phyloP scores from a whole-genome alignment of 2,797 vertebrate genomes.

The Tragelaphus oryx region DNA sequence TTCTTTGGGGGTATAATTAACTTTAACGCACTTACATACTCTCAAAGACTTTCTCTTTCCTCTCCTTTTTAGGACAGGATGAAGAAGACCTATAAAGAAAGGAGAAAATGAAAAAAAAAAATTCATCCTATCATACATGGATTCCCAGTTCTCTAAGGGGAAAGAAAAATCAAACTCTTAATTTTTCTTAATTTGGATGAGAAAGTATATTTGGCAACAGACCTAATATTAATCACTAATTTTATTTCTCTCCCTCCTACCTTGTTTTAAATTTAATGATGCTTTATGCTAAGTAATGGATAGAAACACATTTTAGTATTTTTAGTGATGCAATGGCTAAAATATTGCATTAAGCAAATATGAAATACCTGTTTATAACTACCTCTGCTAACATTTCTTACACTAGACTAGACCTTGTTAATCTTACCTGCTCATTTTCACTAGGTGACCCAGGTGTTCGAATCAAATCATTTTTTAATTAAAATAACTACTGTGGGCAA shows the following conservation, averaged over 20 bases:
- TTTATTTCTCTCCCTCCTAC: constrained; percentile 25
- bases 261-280: constrained; percentile 29
- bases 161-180: neutral
- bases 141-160: neutral
- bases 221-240: neutral
- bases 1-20: neutral
- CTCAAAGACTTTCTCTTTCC: neutral
- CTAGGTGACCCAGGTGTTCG: neutral
- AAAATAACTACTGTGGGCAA: constrained; percentile 29
- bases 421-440: constrained; percentile 35
- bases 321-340: neutral
- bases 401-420: neutral
- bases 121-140: neutral
- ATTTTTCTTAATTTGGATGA: constrained; percentile 20
- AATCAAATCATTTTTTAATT: constrained; percentile 27
- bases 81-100: neutral
- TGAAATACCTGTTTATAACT: neutral
- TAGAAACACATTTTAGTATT: neutral
- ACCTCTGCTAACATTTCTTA: neutral
- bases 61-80: neutral
- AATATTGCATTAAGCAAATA: constrained; percentile 9
- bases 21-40: neutral
- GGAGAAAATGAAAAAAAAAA: neutral
- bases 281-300: neutral
- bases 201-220: neutral